Evolutionary conservation across 1,140 invertebrate species (phyloP), one percentile per base, ranked within the genome.

Genomic region (Anastrepha obliqua): DNA sequence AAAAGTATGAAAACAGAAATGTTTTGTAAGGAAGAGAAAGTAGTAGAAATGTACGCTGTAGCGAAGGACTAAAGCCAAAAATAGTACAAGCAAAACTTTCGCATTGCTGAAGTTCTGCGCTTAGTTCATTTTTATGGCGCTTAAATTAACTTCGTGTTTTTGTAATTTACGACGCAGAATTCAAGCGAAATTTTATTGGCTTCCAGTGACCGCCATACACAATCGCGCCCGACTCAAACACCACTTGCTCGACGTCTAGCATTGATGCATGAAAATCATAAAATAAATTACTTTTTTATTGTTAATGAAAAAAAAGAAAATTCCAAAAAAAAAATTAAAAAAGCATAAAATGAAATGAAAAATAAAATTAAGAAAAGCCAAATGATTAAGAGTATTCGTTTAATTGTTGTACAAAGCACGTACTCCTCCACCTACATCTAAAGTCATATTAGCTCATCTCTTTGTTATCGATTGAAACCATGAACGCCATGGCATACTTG

Each of bases 71-170:
- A 55, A 55, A n/a, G 4, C 60, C 7, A 74, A 74, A 74, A 47
- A 39, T 44, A 44, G 67, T 47, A 74, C 29, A 17, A 74, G 42
- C 7, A 47, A 47, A 70, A 70, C 39, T 74, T 47, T 74, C 4
- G 15, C 39, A 44, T 42, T 2, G 51, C 0, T 11, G 51, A 6
- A 55, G 51, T 55, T 64, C 9, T n/a, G 60, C 17, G 11, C 29
- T 47, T 13, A 15, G 15, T 6, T 1, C 11, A 29, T 74, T 67
- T 81, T 81, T 81, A 81, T 55, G 44, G 17, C n/a, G 17, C 51
- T 42, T 55, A 81, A 81, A 81, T 55, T 55, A 81, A 81, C 55
- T 51, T 47, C n/a, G 74, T 81, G 74, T 58, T 81, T 55, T 58
- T 20, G 17, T 81, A 55, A 81, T 81, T 81, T 81, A 81, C 74